Evolutionary conservation across 2,888 invertebrate genomes (phyloP).

Genomic region (Rhopalosiphum nymphaeae): DNA sequence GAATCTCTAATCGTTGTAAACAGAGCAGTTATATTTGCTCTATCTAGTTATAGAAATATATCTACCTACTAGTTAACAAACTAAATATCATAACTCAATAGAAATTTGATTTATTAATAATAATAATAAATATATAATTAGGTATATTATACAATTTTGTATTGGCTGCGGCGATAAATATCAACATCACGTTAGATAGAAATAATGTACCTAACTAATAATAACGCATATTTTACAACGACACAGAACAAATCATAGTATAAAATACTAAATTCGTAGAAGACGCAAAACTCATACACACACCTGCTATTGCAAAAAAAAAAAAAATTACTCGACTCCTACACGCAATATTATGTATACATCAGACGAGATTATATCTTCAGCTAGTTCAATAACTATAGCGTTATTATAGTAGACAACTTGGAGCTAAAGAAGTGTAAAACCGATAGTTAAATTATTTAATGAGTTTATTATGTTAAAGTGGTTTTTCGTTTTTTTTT

Average conservation of each 20-base stretch:
- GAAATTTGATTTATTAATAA: not conserved
- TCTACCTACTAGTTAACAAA: not conserved
- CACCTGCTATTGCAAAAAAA: not conserved
- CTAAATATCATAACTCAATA: not conserved
- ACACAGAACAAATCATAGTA: not conserved
- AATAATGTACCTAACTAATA: not conserved
- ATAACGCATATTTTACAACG: not conserved
- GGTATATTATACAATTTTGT: not conserved
- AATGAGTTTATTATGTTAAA: constrained; percentile 27
- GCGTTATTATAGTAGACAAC: not conserved
- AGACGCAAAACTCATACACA: not conserved
- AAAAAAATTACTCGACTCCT: not conserved
- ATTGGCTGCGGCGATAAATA: not conserved
- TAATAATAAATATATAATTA: not conserved
- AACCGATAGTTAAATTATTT: constrained; percentile 31
- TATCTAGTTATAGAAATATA: not conserved
- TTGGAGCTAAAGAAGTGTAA: not conserved
- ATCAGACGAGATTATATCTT: not conserved
- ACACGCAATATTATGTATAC: not conserved
- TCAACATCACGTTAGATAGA: not conserved
- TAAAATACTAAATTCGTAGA: not conserved
- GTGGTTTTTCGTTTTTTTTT: not conserved
- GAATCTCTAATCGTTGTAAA: not conserved
- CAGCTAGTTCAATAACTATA: not conserved
- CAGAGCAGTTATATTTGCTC: not conserved